Conservation (phyloP, 2,797 vertebrate species). For the Notolepis coatsorum region DNA sequence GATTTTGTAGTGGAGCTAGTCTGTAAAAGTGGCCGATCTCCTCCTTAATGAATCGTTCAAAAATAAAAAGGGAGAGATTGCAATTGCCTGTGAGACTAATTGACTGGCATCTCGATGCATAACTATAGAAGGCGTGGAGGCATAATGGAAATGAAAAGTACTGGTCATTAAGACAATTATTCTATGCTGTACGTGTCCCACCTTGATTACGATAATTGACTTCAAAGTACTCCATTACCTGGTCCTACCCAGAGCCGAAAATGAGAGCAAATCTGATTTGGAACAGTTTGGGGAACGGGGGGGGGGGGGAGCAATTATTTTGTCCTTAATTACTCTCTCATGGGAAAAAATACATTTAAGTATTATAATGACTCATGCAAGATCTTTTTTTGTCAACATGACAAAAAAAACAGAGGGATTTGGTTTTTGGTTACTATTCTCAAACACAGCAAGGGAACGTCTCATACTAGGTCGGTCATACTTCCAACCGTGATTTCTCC, state of each 20-base stretch:
- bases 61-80: not conserved
- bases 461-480: slow-evolving; percentile 59
- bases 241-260: slow-evolving; percentile 58
- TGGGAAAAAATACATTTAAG: slow-evolving; percentile 29
- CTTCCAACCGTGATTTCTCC: slow-evolving; percentile 61
- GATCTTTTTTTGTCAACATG: slow-evolving; percentile 26
- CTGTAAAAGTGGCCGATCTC: too few relatives aligned
- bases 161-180: slow-evolving; percentile 48
- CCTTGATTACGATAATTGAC: slow-evolving; percentile 55
- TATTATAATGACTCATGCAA: slow-evolving; percentile 44
- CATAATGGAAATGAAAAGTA: slow-evolving; percentile 45
- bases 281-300: not conserved
- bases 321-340: slow-evolving; percentile 40
- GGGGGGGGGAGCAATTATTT: slow-evolving; percentile 12
- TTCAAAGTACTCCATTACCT: slow-evolving; percentile 56
- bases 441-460: slow-evolving; percentile 45
- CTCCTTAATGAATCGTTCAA: too few relatives aligned
- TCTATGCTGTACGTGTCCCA: slow-evolving; percentile 26
- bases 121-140: slow-evolving; percentile 17
- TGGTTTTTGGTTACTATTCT: slow-evolving; percentile 60
- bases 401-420: slow-evolving; percentile 36
- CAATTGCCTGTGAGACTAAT: too few relatives aligned
- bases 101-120: too few relatives aligned
- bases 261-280: slow-evolving; percentile 60
- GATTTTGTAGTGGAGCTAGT: too few relatives aligned